These are phyloP conservation scores for Sturmia bella DNA, from an alignment of 2,888 invertebrate genomes.

Conservation along the genomic window DNA sequence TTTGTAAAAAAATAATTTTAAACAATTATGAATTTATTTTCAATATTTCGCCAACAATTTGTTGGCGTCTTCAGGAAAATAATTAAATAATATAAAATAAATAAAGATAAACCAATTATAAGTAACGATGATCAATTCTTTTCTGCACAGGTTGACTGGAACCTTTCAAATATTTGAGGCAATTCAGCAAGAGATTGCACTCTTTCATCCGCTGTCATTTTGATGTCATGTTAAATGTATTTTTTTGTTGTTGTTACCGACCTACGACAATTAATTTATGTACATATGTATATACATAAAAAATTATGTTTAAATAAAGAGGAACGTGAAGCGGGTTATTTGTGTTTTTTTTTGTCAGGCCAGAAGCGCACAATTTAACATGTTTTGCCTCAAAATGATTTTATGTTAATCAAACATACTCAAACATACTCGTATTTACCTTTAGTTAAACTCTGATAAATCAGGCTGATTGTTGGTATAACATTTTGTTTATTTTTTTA, in stretches of 20 bases:
- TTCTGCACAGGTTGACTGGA: no score
- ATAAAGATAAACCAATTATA: no score
- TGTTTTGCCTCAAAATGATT: background rate
- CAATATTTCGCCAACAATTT: no score
- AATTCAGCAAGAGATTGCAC: background rate
- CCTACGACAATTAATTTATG: constrained; percentile 16
- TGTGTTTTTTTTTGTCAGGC: background rate
- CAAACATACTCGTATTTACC: no score
- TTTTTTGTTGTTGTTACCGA: constrained; percentile 3
- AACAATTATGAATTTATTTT: no score
- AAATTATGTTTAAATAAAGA: constrained; percentile 5
- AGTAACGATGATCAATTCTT: no score
- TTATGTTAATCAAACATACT: background rate
- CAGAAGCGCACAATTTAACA: background rate
- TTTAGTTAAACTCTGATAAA: constrained; percentile 16
- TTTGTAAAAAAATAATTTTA: no score
- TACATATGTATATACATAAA: no score
- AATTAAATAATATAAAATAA: no score
- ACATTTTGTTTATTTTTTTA: constrained; percentile 2
- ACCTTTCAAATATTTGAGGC: no score
- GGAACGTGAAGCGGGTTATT: background rate
- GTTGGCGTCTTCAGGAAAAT: no score
- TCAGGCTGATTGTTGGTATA: background rate
- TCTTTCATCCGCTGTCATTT: background rate
- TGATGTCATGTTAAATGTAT: background rate